A percentile compares a stretch with the other conserved stretches of the same genome.
phyloP scores from a whole-genome alignment of 2,888 invertebrate genomes.

The Tenodera sinensis region DNA sequence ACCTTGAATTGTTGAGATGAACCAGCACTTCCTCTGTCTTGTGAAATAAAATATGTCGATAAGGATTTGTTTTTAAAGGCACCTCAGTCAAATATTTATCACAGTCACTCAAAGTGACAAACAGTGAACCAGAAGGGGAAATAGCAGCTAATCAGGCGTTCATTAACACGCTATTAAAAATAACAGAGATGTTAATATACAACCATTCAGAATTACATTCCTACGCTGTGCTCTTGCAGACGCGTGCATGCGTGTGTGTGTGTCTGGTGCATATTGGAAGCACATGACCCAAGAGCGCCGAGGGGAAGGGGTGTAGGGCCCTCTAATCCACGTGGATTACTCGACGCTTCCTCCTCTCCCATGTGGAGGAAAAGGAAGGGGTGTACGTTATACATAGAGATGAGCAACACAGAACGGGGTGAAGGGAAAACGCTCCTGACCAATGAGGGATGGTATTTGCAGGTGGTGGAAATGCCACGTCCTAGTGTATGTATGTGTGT shows the following conservation, averaged over 20 bases:
- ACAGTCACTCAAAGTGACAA: not conserved
- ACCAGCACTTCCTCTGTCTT: too few relatives aligned
- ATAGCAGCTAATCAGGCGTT: not conserved
- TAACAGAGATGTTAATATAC: not conserved
- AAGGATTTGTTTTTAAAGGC: not conserved
- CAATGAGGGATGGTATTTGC: slow-evolving; percentile 27
- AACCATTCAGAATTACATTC: not conserved
- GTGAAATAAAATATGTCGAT: not conserved
- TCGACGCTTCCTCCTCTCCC: not conserved
- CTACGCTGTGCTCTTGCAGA: not conserved
- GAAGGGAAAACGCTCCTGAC: slow-evolving; percentile 31
- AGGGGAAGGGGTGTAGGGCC: not conserved
- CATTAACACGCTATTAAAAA: not conserved
- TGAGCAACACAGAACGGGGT: slow-evolving; percentile 4
- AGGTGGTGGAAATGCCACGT: slow-evolving; percentile 21
- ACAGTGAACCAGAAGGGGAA: not conserved
- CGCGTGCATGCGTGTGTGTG: not conserved
- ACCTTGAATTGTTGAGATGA: too few relatives aligned
- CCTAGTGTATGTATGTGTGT: not conserved
- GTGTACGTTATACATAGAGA: slow-evolving; percentile 2
- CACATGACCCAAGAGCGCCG: not conserved
- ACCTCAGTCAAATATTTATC: not conserved
- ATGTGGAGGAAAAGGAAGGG: not conserved
- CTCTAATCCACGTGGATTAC: slow-evolving; percentile 18
- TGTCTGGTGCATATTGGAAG: not conserved